Percentiles rank a stretch among this genome's conserved stretches.
Conservation (phyloP, 1,140 invertebrate species). For the Drosophila pachea region DNA sequence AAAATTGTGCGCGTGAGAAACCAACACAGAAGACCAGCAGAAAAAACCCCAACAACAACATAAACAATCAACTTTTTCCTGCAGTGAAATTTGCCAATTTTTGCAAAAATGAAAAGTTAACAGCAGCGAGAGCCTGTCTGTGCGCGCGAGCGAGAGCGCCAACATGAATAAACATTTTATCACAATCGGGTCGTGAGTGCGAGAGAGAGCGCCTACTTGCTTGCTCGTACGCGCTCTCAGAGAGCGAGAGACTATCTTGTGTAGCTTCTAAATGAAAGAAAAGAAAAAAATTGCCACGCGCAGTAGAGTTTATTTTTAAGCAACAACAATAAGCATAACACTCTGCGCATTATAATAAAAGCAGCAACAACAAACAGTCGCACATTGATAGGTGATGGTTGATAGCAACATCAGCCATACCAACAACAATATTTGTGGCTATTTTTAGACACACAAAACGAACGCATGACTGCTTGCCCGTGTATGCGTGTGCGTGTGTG, state of each 20-base stretch:
- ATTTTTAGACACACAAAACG: conserved; percentile 73
- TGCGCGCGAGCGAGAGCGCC: conserved; percentile 14
- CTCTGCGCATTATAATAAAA: conserved; percentile 68
- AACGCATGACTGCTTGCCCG: conserved; percentile 60
- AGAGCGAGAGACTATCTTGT: conserved; percentile 8
- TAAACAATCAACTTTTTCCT: conserved; percentile 19
- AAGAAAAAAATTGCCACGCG: conserved; percentile 68
- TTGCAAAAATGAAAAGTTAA: conserved; percentile 30
- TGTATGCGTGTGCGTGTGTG: conserved; percentile 26
- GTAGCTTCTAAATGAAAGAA: conserved; percentile 20
- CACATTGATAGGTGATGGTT: conserved; percentile 73
- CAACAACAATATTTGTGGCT: conserved; percentile 72
- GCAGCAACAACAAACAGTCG: conserved; percentile 58
- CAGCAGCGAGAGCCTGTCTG: background rate
- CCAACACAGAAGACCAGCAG: conserved; percentile 1
- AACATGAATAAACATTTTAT: conserved; percentile 67
- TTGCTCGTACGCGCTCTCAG: background rate
- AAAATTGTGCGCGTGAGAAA: conserved; percentile 66
- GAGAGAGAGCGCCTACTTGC: conserved; percentile 10
- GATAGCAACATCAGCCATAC: conserved; percentile 57
- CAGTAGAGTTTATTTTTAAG: conserved; percentile 73
- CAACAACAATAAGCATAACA: conserved; percentile 63
- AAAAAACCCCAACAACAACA: conserved; percentile 19
- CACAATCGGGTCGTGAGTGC: conserved; percentile 49
- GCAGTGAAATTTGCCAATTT: conserved; percentile 45